These are phyloP conservation scores for Galleria mellonella DNA, from an alignment of 1,140 invertebrate genomes.

Conservation along the genomic window DNA sequence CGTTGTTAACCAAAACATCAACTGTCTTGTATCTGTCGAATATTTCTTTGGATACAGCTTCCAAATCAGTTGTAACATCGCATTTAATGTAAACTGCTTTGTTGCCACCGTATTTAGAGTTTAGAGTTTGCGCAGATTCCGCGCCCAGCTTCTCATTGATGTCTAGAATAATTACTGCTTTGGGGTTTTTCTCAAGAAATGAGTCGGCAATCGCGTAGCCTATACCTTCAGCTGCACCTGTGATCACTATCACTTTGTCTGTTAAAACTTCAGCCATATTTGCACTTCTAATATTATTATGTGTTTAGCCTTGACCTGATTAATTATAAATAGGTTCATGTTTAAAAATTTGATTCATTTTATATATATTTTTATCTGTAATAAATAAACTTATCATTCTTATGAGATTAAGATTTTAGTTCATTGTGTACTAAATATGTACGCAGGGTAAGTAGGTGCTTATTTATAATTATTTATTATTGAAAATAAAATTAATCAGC, in stretches of 20 bases:
- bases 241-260: slow-evolving; percentile 3
- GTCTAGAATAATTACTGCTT: slow-evolving; percentile 3
- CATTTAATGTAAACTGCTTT: slow-evolving; percentile 46
- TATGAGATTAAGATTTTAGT: too few species aligned
- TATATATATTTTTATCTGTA: too few species aligned
- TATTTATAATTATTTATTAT: too few species aligned
- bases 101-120: slow-evolving; percentile 45
- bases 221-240: slow-evolving; percentile 6
- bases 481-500: too few species aligned
- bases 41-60: slow-evolving; percentile 44
- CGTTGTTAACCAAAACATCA: slow-evolving; percentile 76
- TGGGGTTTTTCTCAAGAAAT: slow-evolving; percentile 1
- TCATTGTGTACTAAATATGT: too few species aligned
- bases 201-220: slow-evolving; percentile 1
- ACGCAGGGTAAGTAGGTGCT: too few species aligned
- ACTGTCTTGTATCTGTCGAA: slow-evolving; percentile 52
- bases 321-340: too few species aligned
- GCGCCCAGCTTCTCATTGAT: not conserved
- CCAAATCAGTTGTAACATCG: slow-evolving; percentile 51
- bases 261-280: slow-evolving; percentile 5
- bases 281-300: too few species aligned
- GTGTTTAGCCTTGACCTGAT: too few species aligned
- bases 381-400: too few species aligned
- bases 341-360: too few species aligned
- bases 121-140: slow-evolving; percentile 12